These are phyloP conservation scores for Myanophis thanlyinensis DNA, from an alignment of 2,113 vertebrate genomes.

Conservation along the genomic window DNA sequence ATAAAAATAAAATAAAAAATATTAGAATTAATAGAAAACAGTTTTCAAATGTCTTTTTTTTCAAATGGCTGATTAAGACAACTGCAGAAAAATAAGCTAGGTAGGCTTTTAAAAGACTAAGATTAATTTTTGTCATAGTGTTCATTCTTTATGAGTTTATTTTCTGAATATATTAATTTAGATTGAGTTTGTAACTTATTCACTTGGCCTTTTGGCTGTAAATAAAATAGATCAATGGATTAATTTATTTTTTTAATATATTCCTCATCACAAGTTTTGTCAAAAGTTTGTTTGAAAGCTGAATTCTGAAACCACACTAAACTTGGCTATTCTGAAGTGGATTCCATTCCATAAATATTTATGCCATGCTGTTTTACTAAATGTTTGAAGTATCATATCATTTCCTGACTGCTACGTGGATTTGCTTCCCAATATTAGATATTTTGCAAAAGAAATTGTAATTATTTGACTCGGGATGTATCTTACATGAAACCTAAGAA, in stretches of 20 bases:
- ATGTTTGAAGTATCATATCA: not conserved
- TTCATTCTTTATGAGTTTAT: not conserved
- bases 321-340: not conserved
- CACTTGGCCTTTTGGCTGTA: not conserved
- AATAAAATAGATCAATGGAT: not conserved
- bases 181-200: not conserved
- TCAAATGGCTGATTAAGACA: not conserved
- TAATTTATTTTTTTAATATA: not conserved
- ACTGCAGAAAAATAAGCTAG: not conserved
- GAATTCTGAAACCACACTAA: not conserved
- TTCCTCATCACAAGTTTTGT: not conserved
- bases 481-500: not conserved
- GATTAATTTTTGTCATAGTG: not conserved
- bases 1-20: too few relatives aligned
- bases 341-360: not conserved
- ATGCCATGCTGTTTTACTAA: not conserved
- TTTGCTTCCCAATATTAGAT: not conserved
- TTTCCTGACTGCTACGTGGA: not conserved
- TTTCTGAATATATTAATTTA: not conserved
- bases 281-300: not conserved
- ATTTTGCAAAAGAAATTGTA: not conserved
- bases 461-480: not conserved
- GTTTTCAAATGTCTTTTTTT: not conserved
- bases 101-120: not conserved
- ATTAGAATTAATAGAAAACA: not conserved